Evolutionary conservation across 1,140 invertebrate species (phyloP).

Genomic region (Camponotus vicinus): DNA sequence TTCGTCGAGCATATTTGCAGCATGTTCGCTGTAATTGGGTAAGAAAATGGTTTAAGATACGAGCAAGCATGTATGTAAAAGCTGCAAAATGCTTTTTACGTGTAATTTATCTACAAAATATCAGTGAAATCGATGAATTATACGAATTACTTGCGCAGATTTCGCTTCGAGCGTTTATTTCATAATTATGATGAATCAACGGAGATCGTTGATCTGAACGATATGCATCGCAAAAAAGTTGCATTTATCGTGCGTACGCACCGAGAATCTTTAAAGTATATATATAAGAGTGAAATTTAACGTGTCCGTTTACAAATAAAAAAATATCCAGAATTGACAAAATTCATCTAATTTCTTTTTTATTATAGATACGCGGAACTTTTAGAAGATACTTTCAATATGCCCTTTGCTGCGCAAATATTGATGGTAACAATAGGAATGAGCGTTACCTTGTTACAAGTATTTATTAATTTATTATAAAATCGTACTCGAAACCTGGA

Average conservation of each 20-base stretch:
- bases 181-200: not conserved
- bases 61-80: not conserved
- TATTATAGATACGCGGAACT: slow-evolving; percentile 23
- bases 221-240: slow-evolving; percentile 16
- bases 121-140: not conserved
- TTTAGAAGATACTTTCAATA: slow-evolving; percentile 19
- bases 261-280: slow-evolving; percentile 18
- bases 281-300: not conserved
- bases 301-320: not conserved
- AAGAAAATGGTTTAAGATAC: not conserved
- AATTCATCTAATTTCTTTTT: not conserved
- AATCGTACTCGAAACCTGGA: not conserved
- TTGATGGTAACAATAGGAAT: not conserved
- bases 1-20: slow-evolving; percentile 60
- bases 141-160: slow-evolving; percentile 16
- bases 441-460: slow-evolving; percentile 32
- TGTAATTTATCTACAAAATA: not conserved
- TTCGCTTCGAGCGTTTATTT: slow-evolving; percentile 26
- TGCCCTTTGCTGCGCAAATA: slow-evolving; percentile 21
- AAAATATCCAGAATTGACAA: not conserved
- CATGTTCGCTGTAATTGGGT: slow-evolving; percentile 49
- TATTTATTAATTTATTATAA: slow-evolving; percentile 8
- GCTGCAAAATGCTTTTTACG: too few species aligned
- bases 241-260: slow-evolving; percentile 8
- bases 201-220: not conserved